Percentiles rank a stretch among this genome's conserved stretches.
Conservation (phyloP, 2,113 vertebrate species). For the Martes martes region DNA sequence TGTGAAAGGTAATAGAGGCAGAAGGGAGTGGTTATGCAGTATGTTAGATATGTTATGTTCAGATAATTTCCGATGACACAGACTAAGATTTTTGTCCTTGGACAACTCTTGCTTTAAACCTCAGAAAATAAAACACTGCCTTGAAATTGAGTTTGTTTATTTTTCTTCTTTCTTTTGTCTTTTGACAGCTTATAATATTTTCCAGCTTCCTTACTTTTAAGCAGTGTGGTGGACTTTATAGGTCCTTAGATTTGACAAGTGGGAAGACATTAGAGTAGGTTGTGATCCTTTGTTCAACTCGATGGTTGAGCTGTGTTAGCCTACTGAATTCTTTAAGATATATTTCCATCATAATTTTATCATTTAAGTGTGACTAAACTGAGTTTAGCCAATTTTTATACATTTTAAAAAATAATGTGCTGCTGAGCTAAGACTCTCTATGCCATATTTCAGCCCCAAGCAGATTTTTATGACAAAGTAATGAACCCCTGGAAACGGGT, state of each 20-base stretch:
- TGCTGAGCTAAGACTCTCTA: conserved; percentile 62
- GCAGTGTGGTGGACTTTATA: not conserved
- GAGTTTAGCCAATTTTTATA: conserved; percentile 49
- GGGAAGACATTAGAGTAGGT: not conserved
- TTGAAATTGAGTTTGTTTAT: not conserved
- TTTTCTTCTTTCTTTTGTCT: not conserved
- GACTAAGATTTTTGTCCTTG: not conserved
- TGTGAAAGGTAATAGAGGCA: not conserved
- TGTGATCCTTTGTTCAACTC: not conserved
- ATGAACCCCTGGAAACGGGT: conserved; percentile 80
- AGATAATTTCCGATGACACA: not conserved
- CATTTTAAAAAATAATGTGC: conserved; percentile 41
- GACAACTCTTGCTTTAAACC: not conserved
- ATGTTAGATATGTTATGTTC: not conserved
- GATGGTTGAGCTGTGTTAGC: not conserved
- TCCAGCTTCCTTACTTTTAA: not conserved
- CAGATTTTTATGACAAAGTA: conserved; percentile 78
- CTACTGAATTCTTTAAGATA: not conserved
- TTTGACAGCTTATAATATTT: not conserved
- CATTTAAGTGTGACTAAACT: conserved; percentile 31
- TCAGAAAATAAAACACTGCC: not conserved
- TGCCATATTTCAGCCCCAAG: conserved; percentile 74
- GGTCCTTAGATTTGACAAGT: not conserved
- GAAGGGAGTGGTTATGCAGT: not conserved
- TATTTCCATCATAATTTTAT: conserved; percentile 46